Evolutionary conservation across 2,797 vertebrate genomes (phyloP).

Genomic region (Enoplosus armatus): DNA sequence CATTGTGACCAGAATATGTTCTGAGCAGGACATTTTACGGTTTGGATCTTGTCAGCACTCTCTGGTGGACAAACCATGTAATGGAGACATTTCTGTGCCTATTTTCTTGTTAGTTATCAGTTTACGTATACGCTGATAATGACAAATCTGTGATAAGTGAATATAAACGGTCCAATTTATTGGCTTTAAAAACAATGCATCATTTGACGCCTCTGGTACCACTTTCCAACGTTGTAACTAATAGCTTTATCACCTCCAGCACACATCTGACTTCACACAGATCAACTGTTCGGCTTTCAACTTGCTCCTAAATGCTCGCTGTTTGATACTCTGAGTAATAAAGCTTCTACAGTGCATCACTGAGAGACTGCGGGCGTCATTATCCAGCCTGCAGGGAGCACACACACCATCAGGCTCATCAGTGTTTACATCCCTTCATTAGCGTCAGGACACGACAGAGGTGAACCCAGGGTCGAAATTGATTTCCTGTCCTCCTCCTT

Average conservation of each 20-base stretch:
- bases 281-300: neutral
- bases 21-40: no score
- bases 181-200: no score
- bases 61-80: neutral
- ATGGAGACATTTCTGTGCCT: neutral
- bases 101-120: neutral
- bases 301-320: neutral
- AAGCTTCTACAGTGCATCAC: slow-evolving; percentile 28
- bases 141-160: neutral
- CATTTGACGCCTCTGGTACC: no score
- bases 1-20: neutral
- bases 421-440: slow-evolving; percentile 70
- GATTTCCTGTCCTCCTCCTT: slow-evolving; percentile 61
- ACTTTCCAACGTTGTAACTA: neutral
- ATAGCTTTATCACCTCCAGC: neutral
- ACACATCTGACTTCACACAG: neutral
- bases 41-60: neutral
- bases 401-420: slow-evolving; percentile 51
- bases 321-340: slow-evolving; percentile 18
- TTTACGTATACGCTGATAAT: neutral
- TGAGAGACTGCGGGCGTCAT: slow-evolving; percentile 25
- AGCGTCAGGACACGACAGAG: slow-evolving; percentile 47
- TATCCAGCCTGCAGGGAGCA: slow-evolving; percentile 31
- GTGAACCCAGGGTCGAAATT: slow-evolving; percentile 62
- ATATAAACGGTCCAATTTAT: no score